phyloP scores from a whole-genome alignment of 2,888 invertebrate species.

The Steinernema hermaphroditum region DNA sequence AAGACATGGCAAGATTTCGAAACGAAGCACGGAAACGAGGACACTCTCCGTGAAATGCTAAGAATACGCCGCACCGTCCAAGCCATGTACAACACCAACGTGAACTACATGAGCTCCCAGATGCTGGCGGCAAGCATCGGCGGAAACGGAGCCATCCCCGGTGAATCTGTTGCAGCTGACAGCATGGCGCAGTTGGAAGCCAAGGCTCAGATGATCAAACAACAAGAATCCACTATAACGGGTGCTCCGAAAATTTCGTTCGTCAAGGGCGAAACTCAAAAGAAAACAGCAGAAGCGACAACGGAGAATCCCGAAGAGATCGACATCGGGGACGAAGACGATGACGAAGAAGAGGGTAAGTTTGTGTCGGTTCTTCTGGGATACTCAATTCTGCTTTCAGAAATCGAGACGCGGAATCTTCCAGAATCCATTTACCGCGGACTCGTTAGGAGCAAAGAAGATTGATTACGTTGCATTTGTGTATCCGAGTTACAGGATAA shows the following conservation, averaged over 20 bases:
- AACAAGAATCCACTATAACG: constrained; percentile 46
- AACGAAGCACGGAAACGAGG: constrained; percentile 96
- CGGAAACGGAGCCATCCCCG: constrained; percentile 68
- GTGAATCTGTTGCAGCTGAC: constrained; percentile 79
- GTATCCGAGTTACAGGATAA: too few relatives aligned
- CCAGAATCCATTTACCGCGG: constrained; percentile 88
- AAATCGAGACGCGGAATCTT: constrained; percentile 80
- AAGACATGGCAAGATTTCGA: constrained; percentile 99
- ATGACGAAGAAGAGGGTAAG: constrained; percentile 59
- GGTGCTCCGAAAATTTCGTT: constrained; percentile 66
- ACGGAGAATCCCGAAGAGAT: constrained; percentile 69
- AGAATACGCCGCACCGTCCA: constrained; percentile 58
- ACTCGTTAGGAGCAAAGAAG: constrained; percentile 63
- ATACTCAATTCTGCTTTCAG: constrained; percentile 51
- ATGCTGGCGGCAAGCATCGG: constrained; percentile 78
- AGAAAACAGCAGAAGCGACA: constrained; percentile 54
- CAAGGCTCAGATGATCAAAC: constrained; percentile 71
- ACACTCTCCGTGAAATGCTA: constrained; percentile 97
- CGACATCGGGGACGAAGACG: constrained; percentile 66
- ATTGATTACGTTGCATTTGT: constrained; percentile 32
- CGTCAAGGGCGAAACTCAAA: constrained; percentile 74
- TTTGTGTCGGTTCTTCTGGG: background rate
- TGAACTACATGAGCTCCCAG: constrained; percentile 98
- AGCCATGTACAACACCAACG: constrained; percentile 85
- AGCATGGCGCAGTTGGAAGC: constrained; percentile 87